A percentile compares a stretch with the other conserved stretches of the same genome.
Evolutionary conservation across 2,888 invertebrate genomes (phyloP).

Genomic region (Pollenia labialis): DNA sequence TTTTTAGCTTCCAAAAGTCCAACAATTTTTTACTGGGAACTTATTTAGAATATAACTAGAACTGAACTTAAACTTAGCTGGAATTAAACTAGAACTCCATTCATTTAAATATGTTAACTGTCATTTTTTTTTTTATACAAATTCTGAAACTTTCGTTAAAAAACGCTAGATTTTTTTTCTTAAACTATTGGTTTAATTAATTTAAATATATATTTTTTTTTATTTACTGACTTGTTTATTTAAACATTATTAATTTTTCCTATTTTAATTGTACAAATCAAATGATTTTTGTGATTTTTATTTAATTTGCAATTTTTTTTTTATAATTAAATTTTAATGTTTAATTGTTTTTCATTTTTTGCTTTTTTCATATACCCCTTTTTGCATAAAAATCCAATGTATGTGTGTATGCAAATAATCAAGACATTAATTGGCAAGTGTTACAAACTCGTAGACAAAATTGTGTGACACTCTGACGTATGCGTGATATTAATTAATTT

Average conservation of each 20-base stretch:
- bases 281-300: background rate
- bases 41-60: background rate
- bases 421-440: slow-evolving; percentile 62
- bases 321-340: slow-evolving; percentile 10
- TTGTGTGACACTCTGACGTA: slow-evolving; percentile 41
- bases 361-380: background rate
- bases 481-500: slow-evolving; percentile 63
- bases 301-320: slow-evolving; percentile 9
- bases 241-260: background rate
- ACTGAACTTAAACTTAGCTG: slow-evolving; percentile 9
- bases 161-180: no score
- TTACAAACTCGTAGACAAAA: slow-evolving; percentile 10
- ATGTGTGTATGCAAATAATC: slow-evolving; percentile 34
- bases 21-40: no score
- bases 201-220: background rate
- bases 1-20: no score
- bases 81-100: background rate
- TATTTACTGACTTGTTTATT: background rate
- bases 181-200: background rate
- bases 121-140: no score
- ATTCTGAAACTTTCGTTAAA: no score
- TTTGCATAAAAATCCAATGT: background rate
- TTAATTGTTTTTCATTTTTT: slow-evolving; percentile 1
- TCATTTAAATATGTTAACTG: no score
- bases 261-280: background rate